Percentiles rank a stretch among this genome's conserved stretches.
These are phyloP conservation scores for Dexiosoma caninum DNA, from an alignment of 2,888 invertebrate genomes.

Conservation along the genomic window DNA sequence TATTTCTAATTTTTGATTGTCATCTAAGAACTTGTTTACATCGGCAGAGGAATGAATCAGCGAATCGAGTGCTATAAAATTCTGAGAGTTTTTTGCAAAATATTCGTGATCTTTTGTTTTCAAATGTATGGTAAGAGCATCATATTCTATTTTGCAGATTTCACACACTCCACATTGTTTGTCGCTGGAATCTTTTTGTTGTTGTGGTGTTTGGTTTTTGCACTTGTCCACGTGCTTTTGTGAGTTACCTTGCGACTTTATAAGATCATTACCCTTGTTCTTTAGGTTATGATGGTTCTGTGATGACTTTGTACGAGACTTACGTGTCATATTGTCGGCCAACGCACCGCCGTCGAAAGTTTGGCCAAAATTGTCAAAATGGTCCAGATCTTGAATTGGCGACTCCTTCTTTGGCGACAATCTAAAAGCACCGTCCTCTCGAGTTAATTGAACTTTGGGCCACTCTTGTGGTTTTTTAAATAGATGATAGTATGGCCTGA, in stretches of 20 bases:
- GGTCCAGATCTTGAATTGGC: constrained; percentile 41
- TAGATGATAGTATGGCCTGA: constrained; percentile 76
- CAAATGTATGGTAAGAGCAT: constrained; percentile 84
- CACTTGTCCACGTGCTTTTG: constrained; percentile 60
- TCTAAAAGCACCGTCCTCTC: constrained; percentile 76
- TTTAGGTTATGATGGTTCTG: constrained; percentile 65
- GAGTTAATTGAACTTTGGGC: constrained; percentile 75
- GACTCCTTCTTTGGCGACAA: constrained; percentile 66
- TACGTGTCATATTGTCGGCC: constrained; percentile 74
- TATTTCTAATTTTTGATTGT: constrained; percentile 78
- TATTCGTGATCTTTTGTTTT: constrained; percentile 86
- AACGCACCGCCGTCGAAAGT: constrained; percentile 47
- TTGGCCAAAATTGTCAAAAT: constrained; percentile 16
- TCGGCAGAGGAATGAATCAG: constrained; percentile 84
- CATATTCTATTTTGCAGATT: constrained; percentile 87
- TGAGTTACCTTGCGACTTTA: constrained; percentile 65
- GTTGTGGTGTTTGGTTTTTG: constrained; percentile 56
- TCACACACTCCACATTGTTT: constrained; percentile 86
- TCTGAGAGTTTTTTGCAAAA: constrained; percentile 85
- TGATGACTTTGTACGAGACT: constrained; percentile 74
- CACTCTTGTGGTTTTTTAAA: constrained; percentile 75
- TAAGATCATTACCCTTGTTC: constrained; percentile 67
- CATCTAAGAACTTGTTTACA: constrained; percentile 83
- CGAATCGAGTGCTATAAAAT: constrained; percentile 86
- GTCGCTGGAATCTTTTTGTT: constrained; percentile 72